These are phyloP conservation scores for Ametastegia equiseti DNA, from an alignment of 2,888 invertebrate species.

Conservation along the genomic window DNA sequence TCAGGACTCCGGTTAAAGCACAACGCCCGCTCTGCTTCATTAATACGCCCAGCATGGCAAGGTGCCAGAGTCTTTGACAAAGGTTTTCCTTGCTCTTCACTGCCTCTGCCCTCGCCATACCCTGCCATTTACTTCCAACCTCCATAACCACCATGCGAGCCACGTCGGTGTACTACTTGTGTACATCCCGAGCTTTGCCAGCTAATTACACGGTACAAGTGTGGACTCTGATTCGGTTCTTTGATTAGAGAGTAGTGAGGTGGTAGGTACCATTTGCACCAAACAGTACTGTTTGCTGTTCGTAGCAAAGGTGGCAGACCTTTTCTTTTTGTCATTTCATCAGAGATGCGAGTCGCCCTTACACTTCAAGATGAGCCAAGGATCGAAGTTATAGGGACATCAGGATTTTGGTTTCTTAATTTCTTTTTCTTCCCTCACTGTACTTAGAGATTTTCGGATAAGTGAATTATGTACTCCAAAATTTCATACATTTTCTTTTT, in stretches of 20 bases:
- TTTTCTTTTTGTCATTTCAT: background rate
- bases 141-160: background rate
- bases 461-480: too few relatives aligned
- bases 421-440: too few relatives aligned
- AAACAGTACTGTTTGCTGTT: background rate
- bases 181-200: background rate
- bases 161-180: background rate
- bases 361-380: too few relatives aligned
- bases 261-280: background rate
- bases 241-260: background rate
- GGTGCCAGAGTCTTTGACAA: conserved; percentile 71
- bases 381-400: too few relatives aligned
- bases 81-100: conserved; percentile 50
- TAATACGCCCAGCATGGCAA: conserved; percentile 72
- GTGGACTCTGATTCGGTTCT: background rate
- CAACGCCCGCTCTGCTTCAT: conserved; percentile 72
- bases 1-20: conserved; percentile 65
- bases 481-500: too few relatives aligned
- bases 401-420: too few relatives aligned
- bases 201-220: conserved; percentile 2
- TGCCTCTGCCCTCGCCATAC: conserved; percentile 11
- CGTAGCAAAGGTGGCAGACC: background rate
- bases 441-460: too few relatives aligned
- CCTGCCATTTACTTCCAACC: too few relatives aligned
- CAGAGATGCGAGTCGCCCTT: too few relatives aligned